Conservation (phyloP, 2,888 invertebrate genomes). For the Palloptera scutellata region DNA sequence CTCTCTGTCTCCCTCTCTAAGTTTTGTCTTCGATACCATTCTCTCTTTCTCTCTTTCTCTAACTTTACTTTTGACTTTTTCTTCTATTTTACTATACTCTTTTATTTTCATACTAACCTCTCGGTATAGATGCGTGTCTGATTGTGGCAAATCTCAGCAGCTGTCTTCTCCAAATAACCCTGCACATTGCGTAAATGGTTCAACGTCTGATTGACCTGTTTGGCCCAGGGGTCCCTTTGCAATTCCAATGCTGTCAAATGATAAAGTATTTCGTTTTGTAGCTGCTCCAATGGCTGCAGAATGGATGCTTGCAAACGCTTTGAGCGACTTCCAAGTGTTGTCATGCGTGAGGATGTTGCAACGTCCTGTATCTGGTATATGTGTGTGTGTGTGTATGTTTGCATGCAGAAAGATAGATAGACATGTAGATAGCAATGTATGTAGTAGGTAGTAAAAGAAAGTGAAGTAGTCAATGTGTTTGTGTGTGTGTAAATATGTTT, state of each 20-base stretch:
- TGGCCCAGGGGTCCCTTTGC: slow-evolving; percentile 75
- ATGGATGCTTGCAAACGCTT: slow-evolving; percentile 72
- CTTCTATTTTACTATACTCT: no score
- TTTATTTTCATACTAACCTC: slow-evolving; percentile 44
- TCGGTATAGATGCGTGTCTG: slow-evolving; percentile 65
- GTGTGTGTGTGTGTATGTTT: not conserved
- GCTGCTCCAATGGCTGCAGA: slow-evolving; percentile 74
- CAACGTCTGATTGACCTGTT: slow-evolving; percentile 75
- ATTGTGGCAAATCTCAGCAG: slow-evolving; percentile 74
- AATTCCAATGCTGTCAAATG: slow-evolving; percentile 79
- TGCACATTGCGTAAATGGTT: slow-evolving; percentile 80
- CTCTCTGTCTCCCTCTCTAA: no score
- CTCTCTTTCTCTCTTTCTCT: no score
- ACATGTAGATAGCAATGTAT: no score
- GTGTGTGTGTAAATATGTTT: no score
- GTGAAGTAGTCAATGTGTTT: no score
- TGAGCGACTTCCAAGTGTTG: slow-evolving; percentile 73
- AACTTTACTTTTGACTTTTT: no score
- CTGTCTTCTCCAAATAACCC: slow-evolving; percentile 77
- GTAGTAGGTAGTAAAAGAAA: no score
- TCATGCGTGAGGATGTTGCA: slow-evolving; percentile 75
- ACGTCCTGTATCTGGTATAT: slow-evolving; percentile 69
- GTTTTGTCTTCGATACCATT: no score
- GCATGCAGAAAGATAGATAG: no score
- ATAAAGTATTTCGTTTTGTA: slow-evolving; percentile 77